phyloP scores from a whole-genome alignment of 2,113 vertebrate genomes.

The Sminthopsis crassicaudata region DNA sequence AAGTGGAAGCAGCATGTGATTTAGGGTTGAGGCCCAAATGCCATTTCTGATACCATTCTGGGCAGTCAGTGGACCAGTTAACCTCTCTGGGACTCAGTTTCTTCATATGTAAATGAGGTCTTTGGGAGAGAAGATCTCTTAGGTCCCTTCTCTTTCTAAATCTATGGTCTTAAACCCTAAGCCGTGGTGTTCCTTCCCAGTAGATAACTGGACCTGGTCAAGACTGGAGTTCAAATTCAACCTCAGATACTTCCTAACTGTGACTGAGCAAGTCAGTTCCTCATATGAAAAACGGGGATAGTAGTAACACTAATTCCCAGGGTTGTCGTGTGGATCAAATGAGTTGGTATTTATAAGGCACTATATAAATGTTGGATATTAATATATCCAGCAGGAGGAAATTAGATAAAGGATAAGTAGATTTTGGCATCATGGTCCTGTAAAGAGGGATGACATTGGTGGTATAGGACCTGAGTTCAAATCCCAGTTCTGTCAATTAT shows the following conservation, averaged over 20 bases:
- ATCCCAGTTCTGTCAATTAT: too few species aligned
- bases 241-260: neutral
- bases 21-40: neutral
- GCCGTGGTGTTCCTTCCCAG: neutral
- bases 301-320: neutral
- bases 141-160: neutral
- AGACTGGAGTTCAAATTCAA: neutral
- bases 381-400: neutral
- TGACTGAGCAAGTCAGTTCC: neutral
- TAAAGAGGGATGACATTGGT: neutral
- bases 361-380: neutral
- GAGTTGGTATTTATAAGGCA: neutral
- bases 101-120: neutral
- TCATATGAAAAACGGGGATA: neutral
- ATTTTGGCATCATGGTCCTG: neutral
- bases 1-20: neutral
- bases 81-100: neutral
- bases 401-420: neutral
- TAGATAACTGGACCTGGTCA: neutral
- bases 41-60: neutral
- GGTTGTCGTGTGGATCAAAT: neutral
- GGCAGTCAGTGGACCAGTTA: neutral
- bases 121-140: neutral
- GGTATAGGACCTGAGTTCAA: too few species aligned
- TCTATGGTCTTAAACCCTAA: neutral